Percentiles rank a stretch among this genome's conserved stretches.
These are phyloP conservation scores for Agriotes lineatus DNA, from an alignment of 2,888 invertebrate genomes.

Conservation along the genomic window DNA sequence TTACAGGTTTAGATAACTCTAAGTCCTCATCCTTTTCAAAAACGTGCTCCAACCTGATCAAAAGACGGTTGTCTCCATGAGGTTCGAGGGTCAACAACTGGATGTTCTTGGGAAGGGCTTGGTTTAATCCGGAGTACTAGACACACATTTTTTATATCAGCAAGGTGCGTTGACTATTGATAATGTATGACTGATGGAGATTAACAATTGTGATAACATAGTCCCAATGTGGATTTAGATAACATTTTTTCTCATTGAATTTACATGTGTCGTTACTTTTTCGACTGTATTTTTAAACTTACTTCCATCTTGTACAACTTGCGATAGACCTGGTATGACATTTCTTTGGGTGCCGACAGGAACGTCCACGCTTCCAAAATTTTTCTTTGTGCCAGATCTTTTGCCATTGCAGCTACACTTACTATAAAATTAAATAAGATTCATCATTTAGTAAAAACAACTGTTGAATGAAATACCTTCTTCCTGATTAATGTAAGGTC, in stretches of 20 bases:
- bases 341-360: conserved; percentile 16
- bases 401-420: conserved; percentile 53
- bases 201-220: too few species aligned
- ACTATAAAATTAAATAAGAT: neutral
- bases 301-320: conserved; percentile 60
- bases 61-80: conserved; percentile 70
- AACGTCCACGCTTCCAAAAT: conserved; percentile 55
- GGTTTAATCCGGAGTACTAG: conserved; percentile 68
- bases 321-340: conserved; percentile 69
- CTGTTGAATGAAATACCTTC: conserved; percentile 47
- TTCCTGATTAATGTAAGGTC: conserved; percentile 36
- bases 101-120: conserved; percentile 57
- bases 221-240: too few species aligned
- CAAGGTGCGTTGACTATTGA: neutral
- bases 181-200: neutral
- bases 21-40: conserved; percentile 74
- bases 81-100: conserved; percentile 84
- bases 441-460: neutral
- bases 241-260: too few species aligned
- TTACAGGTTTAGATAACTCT: conserved; percentile 68
- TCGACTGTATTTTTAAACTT: too few species aligned
- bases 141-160: too few species aligned
- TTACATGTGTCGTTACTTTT: too few species aligned
- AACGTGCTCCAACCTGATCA: conserved; percentile 83
- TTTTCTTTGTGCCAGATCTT: conserved; percentile 65